Evolutionary conservation across 2,797 vertebrate genomes (phyloP), one percentile per base, ranked within the genome.

Genomic region (Tiaroga cobitis): DNA sequence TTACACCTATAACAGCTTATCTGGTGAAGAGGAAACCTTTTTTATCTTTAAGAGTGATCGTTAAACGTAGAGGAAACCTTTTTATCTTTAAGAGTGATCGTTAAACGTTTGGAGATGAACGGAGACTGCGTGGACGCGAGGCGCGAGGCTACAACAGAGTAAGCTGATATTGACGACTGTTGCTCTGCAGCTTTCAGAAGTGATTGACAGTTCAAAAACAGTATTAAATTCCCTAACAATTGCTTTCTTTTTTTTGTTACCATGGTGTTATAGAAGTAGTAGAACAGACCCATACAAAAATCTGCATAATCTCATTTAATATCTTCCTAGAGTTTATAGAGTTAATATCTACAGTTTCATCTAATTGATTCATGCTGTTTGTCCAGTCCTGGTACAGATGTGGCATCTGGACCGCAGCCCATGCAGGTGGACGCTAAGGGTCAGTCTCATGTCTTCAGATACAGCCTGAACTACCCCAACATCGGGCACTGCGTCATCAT

Each of bases 401-500:
- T n/a, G 43, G 68, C 84, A 8, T 85, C 59, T 54, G 82, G 51
- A 73, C 54, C n/a, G n/a, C 79, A 29, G 16, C 0, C 83, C 4
- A 43, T 86, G 90, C 91, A 92, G 11, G 94, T 95, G 86, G 94
- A 95, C 26, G 93, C 94, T 21, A 93, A 89, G 37, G 8, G 89
- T 29, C 29, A n/a, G 4, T 70, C 90, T 2, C 82, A 91, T 77
- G 89, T 88, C 89, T 93, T 92, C 91, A 93, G 93, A 86, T 99
- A 99, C 91, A 96, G 92, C 84, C 96, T 99, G 89, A 87, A 93
- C 32, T 98, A 96, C 88, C 92, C 96, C 88, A 94, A 92, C 84
- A 89, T 98, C 67, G 98, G 98, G 67, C 96, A 96, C 81, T 99
- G 98, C 81, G 93, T 99, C 92, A 96, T 99, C 84, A 98, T 99